Conservation (phyloP, 2,888 invertebrate genomes). For the Ceraclea dissimilis region DNA sequence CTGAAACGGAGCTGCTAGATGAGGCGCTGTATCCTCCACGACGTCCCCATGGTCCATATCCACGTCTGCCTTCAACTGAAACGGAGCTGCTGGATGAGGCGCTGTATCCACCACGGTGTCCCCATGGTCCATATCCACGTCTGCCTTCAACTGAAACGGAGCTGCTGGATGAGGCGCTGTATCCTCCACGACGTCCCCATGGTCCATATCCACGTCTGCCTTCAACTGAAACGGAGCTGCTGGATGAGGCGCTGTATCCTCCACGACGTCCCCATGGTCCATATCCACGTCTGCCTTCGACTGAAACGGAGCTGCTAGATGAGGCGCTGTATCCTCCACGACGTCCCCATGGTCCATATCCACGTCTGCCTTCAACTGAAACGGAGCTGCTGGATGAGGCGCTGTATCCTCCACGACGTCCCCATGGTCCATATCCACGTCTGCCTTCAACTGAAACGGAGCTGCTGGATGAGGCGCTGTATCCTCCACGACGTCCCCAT, state of each 20-base stretch:
- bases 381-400: neutral
- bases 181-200: conserved; percentile 1
- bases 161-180: neutral
- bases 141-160: conserved; percentile 11
- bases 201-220: neutral
- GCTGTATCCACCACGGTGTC: neutral
- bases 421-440: conserved; percentile 4
- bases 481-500: conserved; percentile 7
- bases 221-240: neutral
- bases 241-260: too few relatives aligned
- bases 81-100: conserved; percentile 5
- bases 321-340: too few relatives aligned
- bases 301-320: neutral
- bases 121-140: conserved; percentile 6
- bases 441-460: conserved; percentile 2
- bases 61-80: conserved; percentile 5
- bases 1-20: too few relatives aligned
- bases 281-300: neutral
- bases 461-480: neutral
- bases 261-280: neutral
- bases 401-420: neutral
- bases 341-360: neutral
- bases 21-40: neutral
- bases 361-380: conserved; percentile 4
- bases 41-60: conserved; percentile 9